Percentiles rank a stretch among this genome's conserved stretches.
Evolutionary conservation across 2,113 vertebrate genomes (phyloP).

Genomic region (Antennarius striatus): DNA sequence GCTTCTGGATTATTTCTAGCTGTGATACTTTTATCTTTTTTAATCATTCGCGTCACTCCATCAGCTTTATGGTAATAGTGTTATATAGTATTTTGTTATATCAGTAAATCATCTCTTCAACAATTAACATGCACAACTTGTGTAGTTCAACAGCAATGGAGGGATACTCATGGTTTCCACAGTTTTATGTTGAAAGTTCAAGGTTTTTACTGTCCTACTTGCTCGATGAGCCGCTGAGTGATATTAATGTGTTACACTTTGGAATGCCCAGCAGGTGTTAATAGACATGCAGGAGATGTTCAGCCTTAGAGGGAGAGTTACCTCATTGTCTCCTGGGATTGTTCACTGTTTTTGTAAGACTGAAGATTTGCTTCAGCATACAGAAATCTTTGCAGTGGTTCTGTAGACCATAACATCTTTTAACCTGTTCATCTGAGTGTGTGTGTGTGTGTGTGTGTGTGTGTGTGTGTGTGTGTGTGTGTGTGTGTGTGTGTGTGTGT

Average conservation of each 20-base stretch:
- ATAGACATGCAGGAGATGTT: constrained; percentile 6
- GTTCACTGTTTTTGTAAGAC: neutral
- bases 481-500: too few relatives aligned
- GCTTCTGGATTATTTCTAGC: neutral
- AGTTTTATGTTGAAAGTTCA: neutral
- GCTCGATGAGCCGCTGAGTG: neutral
- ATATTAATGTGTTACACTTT: constrained; percentile 14
- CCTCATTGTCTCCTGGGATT: constrained; percentile 5
- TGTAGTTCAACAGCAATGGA: neutral
- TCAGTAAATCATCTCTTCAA: neutral
- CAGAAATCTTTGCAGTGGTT: constrained; percentile 12
- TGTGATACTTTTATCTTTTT: neutral
- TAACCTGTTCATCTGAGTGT: constrained; percentile 9
- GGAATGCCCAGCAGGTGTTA: constrained; percentile 8
- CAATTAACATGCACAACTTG: neutral
- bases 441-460: too few relatives aligned
- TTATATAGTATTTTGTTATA: neutral
- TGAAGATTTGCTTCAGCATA: neutral
- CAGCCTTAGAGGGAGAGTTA: neutral
- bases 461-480: neutral
- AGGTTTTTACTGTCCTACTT: neutral
- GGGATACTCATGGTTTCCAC: constrained; percentile 1
- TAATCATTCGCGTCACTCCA: neutral
- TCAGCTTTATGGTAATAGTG: too few relatives aligned
- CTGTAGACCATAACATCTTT: constrained; percentile 20